Evolutionary conservation across 1,140 invertebrate species (phyloP).

Genomic region (Drosophila serrata): DNA sequence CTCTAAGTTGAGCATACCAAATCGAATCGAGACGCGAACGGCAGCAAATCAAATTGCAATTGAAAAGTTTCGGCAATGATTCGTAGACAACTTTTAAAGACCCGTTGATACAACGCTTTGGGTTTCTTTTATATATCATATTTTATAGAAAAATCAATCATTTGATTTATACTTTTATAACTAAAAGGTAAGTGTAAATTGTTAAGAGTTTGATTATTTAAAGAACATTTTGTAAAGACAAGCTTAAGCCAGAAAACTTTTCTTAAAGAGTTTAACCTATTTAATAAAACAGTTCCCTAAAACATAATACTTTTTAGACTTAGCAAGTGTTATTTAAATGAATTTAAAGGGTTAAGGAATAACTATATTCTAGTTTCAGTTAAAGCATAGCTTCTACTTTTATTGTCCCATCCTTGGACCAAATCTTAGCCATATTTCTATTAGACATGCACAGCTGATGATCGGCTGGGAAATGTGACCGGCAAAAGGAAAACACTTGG

Average conservation of each 20-base stretch:
- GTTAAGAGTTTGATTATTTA: neutral
- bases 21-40: slow-evolving; percentile 38
- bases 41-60: slow-evolving; percentile 23
- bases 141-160: neutral
- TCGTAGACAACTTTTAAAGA: neutral
- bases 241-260: neutral
- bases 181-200: neutral
- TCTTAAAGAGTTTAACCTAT: neutral
- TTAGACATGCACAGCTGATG: slow-evolving; percentile 47
- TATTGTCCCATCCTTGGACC: neutral
- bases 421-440: slow-evolving; percentile 5
- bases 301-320: neutral
- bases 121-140: neutral
- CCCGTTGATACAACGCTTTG: neutral
- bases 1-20: slow-evolving; percentile 75
- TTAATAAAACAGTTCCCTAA: neutral
- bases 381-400: neutral
- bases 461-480: slow-evolving; percentile 39
- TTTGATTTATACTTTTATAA: neutral
- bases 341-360: no score
- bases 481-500: slow-evolving; percentile 13
- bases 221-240: neutral
- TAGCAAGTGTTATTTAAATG: neutral
- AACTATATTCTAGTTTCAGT: neutral
- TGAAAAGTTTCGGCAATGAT: slow-evolving; percentile 22